A percentile compares a stretch with the other conserved stretches of the same genome.
phyloP scores from a whole-genome alignment of 1,140 invertebrate species.

The Drosophila orena region DNA sequence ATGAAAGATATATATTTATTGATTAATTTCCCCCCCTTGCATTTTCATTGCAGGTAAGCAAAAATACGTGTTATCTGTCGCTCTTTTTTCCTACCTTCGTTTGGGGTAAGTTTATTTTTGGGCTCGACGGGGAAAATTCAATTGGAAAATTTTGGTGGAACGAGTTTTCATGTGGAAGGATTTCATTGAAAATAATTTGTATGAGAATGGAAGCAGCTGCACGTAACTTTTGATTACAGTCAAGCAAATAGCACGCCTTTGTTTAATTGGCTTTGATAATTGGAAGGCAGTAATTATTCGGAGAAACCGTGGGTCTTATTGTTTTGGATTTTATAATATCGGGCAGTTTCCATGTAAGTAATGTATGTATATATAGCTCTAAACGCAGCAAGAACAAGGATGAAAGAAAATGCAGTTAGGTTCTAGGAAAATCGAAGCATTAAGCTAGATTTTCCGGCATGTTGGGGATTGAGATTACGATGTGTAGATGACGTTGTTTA shows the following conservation, averaged over 20 bases:
- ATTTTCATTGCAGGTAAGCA: conserved; percentile 70
- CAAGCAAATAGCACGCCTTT: background rate
- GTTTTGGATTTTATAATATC: too few species aligned
- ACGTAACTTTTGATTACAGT: conserved; percentile 5
- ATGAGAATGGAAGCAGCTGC: conserved; percentile 29
- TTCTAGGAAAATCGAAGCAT: background rate
- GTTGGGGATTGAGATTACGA: conserved; percentile 29
- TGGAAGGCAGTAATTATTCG: background rate
- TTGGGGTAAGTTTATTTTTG: conserved; percentile 45
- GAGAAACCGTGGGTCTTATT: too few species aligned
- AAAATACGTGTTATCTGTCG: conserved; percentile 47
- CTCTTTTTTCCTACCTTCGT: background rate
- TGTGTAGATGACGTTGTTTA: conserved; percentile 22
- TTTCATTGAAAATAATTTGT: conserved; percentile 10
- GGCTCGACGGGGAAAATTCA: conserved; percentile 31
- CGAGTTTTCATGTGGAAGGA: conserved; percentile 20
- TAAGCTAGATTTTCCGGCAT: conserved; percentile 12
- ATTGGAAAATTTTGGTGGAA: conserved; percentile 16
- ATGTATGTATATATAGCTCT: background rate
- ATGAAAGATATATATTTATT: conserved; percentile 51
- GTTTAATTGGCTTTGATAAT: conserved; percentile 2
- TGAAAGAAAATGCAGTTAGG: background rate
- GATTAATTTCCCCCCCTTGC: conserved; percentile 60
- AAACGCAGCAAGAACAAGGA: background rate
- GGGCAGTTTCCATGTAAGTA: too few species aligned